Conservation (phyloP, 1,140 invertebrate species). For the Orius insidiosus region DNA sequence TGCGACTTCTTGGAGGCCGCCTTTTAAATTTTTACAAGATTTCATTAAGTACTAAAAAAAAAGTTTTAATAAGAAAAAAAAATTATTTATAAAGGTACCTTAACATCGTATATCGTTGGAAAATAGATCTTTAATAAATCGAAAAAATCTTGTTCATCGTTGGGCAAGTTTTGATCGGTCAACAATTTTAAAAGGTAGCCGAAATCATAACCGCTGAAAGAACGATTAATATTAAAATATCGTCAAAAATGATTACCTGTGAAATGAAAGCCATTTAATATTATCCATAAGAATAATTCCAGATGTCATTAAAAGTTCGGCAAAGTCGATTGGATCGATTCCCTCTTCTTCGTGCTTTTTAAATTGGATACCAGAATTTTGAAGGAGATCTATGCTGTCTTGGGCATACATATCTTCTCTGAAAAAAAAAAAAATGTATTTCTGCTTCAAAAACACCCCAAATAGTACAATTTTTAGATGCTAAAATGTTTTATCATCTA, state of each 20-base stretch:
- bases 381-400: constrained; percentile 90
- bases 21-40: constrained; percentile 93
- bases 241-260: no score
- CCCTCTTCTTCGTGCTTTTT: constrained; percentile 95
- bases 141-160: constrained; percentile 89
- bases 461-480: no score
- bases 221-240: no score
- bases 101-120: constrained; percentile 94
- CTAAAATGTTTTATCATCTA: no score
- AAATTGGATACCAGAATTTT: constrained; percentile 95
- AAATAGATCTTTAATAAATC: constrained; percentile 85
- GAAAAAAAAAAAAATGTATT: no score
- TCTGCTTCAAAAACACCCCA: no score
- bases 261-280: constrained; percentile 95
- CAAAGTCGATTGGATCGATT: constrained; percentile 90
- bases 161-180: constrained; percentile 74
- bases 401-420: constrained; percentile 97
- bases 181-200: constrained; percentile 94
- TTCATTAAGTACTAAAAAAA: constrained; percentile 83
- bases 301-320: constrained; percentile 90
- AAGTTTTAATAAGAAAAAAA: no score
- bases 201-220: constrained; percentile 86
- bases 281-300: constrained; percentile 89
- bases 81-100: constrained; percentile 38
- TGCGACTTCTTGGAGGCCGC: constrained; percentile 89